A percentile compares a stretch with the other conserved stretches of the same genome.
Evolutionary conservation across 2,888 invertebrate species (phyloP).

Genomic region (Andricus quercusramuli): DNA sequence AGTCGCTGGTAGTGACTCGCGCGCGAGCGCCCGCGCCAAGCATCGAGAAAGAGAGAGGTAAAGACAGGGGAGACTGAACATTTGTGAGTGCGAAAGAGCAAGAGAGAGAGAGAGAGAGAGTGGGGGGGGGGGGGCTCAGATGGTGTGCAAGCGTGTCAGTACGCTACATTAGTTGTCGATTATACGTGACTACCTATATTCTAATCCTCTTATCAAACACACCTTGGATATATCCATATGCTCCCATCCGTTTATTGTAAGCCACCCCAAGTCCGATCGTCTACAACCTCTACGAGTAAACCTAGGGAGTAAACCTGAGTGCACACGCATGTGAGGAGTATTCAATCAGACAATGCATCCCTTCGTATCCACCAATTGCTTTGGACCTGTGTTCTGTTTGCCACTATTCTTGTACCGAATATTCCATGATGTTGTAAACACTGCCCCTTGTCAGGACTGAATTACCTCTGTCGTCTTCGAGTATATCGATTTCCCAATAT

Average conservation of each 20-base stretch:
- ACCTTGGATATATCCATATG: slow-evolving; percentile 15
- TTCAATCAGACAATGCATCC: slow-evolving; percentile 22
- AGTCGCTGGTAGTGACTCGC: slow-evolving; percentile 64
- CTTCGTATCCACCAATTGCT: slow-evolving; percentile 18
- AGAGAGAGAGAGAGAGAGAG: background rate
- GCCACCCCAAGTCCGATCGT: slow-evolving; percentile 3
- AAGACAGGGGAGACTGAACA: background rate
- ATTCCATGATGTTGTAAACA: slow-evolving; percentile 34
- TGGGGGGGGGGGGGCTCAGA: slow-evolving; percentile 16
- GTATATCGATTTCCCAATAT: slow-evolving; percentile 31
- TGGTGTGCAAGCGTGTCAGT: slow-evolving; percentile 56
- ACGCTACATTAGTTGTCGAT: slow-evolving; percentile 62
- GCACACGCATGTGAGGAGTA: slow-evolving; percentile 33
- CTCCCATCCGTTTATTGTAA: slow-evolving; percentile 16
- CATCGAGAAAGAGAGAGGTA: slow-evolving; percentile 10
- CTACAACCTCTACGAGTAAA: slow-evolving; percentile 8
- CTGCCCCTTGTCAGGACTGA: slow-evolving; percentile 26
- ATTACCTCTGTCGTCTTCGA: slow-evolving; percentile 35
- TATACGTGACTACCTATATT: slow-evolving; percentile 54
- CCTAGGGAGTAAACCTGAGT: background rate
- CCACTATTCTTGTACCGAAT: slow-evolving; percentile 34
- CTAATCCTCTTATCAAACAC: slow-evolving; percentile 56
- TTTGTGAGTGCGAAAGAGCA: background rate
- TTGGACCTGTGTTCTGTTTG: slow-evolving; percentile 33
- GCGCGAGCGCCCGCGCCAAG: slow-evolving; percentile 44